These are phyloP conservation scores for Aethina tumida DNA, from an alignment of 1,140 invertebrate genomes.

Conservation along the genomic window DNA sequence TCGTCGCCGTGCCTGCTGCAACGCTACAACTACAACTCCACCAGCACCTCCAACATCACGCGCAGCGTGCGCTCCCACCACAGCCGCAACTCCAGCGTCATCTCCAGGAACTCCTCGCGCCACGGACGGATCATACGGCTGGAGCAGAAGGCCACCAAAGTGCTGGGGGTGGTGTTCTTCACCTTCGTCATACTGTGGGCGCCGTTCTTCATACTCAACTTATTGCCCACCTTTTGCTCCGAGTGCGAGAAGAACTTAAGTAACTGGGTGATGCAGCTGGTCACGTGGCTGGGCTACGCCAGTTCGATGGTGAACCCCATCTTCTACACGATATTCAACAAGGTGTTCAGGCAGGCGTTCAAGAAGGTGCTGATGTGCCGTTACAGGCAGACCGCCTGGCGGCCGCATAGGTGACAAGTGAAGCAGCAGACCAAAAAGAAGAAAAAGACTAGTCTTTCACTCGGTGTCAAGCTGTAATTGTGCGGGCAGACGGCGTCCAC, in stretches of 20 bases:
- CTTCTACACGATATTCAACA: slow-evolving; percentile 92
- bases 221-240: slow-evolving; percentile 66
- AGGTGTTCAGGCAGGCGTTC: slow-evolving; percentile 84
- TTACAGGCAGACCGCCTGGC: slow-evolving; percentile 53
- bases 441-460: neutral
- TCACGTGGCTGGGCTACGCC: slow-evolving; percentile 86
- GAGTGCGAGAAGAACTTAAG: slow-evolving; percentile 65
- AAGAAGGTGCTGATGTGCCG: slow-evolving; percentile 76
- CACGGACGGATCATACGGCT: slow-evolving; percentile 71
- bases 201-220: slow-evolving; percentile 84
- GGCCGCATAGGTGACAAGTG: slow-evolving; percentile 34
- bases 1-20: slow-evolving; percentile 40
- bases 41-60: slow-evolving; percentile 23
- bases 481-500: too few species aligned
- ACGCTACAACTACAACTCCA: slow-evolving; percentile 47
- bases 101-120: slow-evolving; percentile 65
- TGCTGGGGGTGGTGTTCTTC: slow-evolving; percentile 85
- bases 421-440: slow-evolving; percentile 17
- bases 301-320: slow-evolving; percentile 91
- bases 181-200: slow-evolving; percentile 90
- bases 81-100: slow-evolving; percentile 65
- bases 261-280: slow-evolving; percentile 71
- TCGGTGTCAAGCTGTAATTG: too few species aligned
- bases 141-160: slow-evolving; percentile 92
- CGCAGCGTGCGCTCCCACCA: slow-evolving; percentile 48